Evolutionary conservation across 64 coral and sea anemone genomes (phyloP).

Genomic region (Trachythela sp.): DNA sequence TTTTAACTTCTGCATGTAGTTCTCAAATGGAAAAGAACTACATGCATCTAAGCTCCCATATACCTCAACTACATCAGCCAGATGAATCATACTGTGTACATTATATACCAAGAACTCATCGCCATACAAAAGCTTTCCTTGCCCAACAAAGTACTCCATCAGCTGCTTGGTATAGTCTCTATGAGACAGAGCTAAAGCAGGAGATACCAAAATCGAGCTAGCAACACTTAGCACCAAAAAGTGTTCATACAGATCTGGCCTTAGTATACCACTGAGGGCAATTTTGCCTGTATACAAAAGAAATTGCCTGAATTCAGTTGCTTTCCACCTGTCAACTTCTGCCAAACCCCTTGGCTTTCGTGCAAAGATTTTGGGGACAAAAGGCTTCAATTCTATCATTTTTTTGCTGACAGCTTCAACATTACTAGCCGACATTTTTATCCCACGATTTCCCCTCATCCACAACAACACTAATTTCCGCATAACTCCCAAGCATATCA

Average conservation of each 20-base stretch:
- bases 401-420: neutral
- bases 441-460: neutral
- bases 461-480: neutral
- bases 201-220: neutral
- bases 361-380: neutral
- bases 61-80: neutral
- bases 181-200: neutral
- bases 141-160: slow-evolving; percentile 3
- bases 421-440: neutral
- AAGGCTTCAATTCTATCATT: neutral
- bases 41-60: neutral
- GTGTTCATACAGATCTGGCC: neutral
- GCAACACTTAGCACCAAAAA: neutral
- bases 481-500: slow-evolving; percentile 5
- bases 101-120: slow-evolving; percentile 17
- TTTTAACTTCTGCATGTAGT: neutral
- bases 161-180: neutral
- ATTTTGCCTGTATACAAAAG: neutral
- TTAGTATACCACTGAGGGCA: neutral
- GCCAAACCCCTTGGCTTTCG: neutral
- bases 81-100: neutral
- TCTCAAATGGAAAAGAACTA: slow-evolving; percentile 21
- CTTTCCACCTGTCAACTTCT: neutral
- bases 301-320: too few species aligned
- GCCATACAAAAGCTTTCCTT: neutral